Conservation (phyloP, 2,113 vertebrate species). For the Vicugna pacos region DNA sequence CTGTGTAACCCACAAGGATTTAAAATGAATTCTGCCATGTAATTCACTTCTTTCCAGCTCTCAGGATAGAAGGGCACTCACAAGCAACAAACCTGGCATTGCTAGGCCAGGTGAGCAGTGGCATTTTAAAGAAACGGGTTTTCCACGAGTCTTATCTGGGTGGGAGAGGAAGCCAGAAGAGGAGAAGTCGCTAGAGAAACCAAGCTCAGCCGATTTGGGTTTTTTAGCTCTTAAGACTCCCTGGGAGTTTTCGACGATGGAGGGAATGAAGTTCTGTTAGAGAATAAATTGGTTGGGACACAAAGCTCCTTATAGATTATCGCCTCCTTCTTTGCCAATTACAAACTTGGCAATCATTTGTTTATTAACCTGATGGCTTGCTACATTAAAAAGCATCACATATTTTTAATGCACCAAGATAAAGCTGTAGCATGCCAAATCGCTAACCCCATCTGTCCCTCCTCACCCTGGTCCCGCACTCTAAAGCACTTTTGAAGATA, state of each 20-base stretch:
- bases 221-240: constrained; percentile 43
- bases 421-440: constrained; percentile 65
- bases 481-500: constrained; percentile 55
- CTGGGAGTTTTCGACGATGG: background rate
- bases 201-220: background rate
- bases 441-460: constrained; percentile 58
- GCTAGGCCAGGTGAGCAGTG: constrained; percentile 12
- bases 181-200: background rate
- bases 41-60: constrained; percentile 39
- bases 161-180: background rate
- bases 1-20: background rate
- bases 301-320: constrained; percentile 69
- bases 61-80: constrained; percentile 10
- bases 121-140: constrained; percentile 52
- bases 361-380: constrained; percentile 81
- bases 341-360: constrained; percentile 80
- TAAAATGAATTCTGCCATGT: constrained; percentile 21
- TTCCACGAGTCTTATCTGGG: constrained; percentile 46
- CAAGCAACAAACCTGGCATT: background rate
- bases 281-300: constrained; percentile 67
- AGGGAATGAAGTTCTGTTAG: constrained; percentile 67
- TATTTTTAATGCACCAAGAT: constrained; percentile 79
- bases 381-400: constrained; percentile 74
- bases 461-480: background rate
- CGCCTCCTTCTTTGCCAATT: constrained; percentile 81